These are phyloP conservation scores for Armadillidium nasatum DNA, from an alignment of 1,140 invertebrate species.

Conservation along the genomic window DNA sequence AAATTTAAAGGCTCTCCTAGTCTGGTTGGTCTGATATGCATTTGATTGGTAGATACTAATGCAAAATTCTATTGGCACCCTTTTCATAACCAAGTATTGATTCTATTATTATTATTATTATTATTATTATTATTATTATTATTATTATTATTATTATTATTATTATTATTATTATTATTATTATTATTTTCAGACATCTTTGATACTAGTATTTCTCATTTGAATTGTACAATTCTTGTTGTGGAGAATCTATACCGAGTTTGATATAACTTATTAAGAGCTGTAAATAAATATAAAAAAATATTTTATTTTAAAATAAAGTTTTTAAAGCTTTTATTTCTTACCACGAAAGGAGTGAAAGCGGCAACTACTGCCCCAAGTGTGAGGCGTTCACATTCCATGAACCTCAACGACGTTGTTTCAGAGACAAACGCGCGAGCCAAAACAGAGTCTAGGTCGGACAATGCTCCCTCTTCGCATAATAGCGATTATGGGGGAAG, in stretches of 20 bases:
- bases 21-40: background rate
- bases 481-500: slow-evolving; percentile 43
- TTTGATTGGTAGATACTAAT: background rate
- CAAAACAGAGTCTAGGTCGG: slow-evolving; percentile 31
- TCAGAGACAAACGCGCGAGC: slow-evolving; percentile 18
- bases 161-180: too few species aligned
- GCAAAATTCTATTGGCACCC: background rate
- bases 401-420: slow-evolving; percentile 42
- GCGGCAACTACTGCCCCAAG: slow-evolving; percentile 37
- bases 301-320: too few species aligned
- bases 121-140: background rate
- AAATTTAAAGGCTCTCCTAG: too few species aligned
- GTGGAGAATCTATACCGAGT: too few species aligned
- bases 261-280: too few species aligned
- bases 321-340: background rate
- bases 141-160: background rate
- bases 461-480: slow-evolving; percentile 36
- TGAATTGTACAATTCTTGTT: too few species aligned
- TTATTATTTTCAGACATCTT: too few species aligned
- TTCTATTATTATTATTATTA: background rate
- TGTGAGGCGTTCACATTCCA: slow-evolving; percentile 42
- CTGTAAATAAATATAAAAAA: too few species aligned
- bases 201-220: too few species aligned
- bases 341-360: slow-evolving; percentile 31
- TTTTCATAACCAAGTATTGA: background rate